A percentile compares a stretch with the other conserved stretches of the same genome.
phyloP scores from a whole-genome alignment of 2,888 invertebrate genomes.

The Helicoverpa assulta region DNA sequence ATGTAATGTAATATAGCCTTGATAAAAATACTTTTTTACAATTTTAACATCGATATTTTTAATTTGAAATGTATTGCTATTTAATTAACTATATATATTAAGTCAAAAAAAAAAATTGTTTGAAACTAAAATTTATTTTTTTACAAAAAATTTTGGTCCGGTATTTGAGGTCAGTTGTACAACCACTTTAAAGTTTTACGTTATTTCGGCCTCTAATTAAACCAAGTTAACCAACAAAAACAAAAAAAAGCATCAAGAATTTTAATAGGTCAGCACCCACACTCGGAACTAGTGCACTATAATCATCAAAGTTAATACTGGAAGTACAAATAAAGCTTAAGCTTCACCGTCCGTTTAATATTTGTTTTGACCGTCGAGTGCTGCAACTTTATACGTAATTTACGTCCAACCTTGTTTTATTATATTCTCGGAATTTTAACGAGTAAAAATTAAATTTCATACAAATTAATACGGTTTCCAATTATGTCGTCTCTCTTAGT shows the following conservation, averaged over 20 bases:
- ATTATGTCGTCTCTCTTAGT: slow-evolving; percentile 7
- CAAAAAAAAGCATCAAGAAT: slow-evolving; percentile 7
- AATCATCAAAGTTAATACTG: slow-evolving; percentile 78
- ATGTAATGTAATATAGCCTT: too few species aligned
- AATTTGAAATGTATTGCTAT: too few species aligned
- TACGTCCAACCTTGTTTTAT: slow-evolving; percentile 29
- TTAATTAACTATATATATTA: too few species aligned
- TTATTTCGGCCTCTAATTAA: not conserved
- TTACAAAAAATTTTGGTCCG: too few species aligned
- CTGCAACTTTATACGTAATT: slow-evolving; percentile 60
- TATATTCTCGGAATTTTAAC: slow-evolving; percentile 42
- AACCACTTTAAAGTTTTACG: not conserved
- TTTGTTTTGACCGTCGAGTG: slow-evolving; percentile 68
- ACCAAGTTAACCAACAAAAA: not conserved
- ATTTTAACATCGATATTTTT: too few species aligned
- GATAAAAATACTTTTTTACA: too few species aligned
- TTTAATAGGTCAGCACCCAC: slow-evolving; percentile 35
- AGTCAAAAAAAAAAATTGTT: too few species aligned
- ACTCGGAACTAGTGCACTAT: slow-evolving; percentile 61
- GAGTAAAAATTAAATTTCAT: slow-evolving; percentile 19
- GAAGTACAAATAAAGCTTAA: slow-evolving; percentile 72
- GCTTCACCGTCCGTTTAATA: slow-evolving; percentile 67
- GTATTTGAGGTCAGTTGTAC: too few species aligned
- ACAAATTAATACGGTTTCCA: slow-evolving; percentile 22
- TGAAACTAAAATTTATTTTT: too few species aligned